Evolutionary conservation across 2,113 vertebrate genomes (phyloP).

Genomic region (Procavia capensis): DNA sequence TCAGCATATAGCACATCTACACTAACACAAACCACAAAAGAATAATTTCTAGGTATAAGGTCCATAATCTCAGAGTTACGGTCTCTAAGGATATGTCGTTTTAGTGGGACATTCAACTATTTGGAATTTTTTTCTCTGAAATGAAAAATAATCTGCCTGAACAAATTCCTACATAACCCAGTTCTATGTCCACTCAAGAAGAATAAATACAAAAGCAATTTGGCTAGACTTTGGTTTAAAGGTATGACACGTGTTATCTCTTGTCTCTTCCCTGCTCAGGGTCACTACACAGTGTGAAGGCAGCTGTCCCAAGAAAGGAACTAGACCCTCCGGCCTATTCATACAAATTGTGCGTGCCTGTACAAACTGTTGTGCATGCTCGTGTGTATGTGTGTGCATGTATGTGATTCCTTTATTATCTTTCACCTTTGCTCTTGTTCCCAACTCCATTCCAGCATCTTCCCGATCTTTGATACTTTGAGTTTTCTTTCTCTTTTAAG

Average conservation of each 20-base stretch:
- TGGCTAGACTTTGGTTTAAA: conserved; percentile 25
- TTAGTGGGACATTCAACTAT: background rate
- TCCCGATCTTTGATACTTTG: background rate
- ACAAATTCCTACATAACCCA: background rate
- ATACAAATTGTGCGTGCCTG: background rate
- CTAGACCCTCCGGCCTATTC: background rate
- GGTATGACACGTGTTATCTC: background rate
- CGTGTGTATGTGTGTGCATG: too few species aligned
- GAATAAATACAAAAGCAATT: background rate
- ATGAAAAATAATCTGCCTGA: background rate
- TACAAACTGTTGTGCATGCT: too few species aligned
- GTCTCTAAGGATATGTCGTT: background rate
- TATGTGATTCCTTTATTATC: background rate
- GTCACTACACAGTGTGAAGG: background rate
- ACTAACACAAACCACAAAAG: background rate
- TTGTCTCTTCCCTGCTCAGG: too few species aligned
- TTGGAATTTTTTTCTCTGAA: background rate
- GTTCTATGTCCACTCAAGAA: background rate
- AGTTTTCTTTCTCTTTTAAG: background rate
- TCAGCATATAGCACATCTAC: background rate
- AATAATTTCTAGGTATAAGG: background rate
- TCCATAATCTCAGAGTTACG: background rate
- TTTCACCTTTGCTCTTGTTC: background rate
- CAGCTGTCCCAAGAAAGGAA: background rate
- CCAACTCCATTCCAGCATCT: background rate